Evolutionary conservation across 1,140 invertebrate species (phyloP), one percentile per base, ranked within the genome.

Genomic region (Daktulosphaira vitifoliae): DNA sequence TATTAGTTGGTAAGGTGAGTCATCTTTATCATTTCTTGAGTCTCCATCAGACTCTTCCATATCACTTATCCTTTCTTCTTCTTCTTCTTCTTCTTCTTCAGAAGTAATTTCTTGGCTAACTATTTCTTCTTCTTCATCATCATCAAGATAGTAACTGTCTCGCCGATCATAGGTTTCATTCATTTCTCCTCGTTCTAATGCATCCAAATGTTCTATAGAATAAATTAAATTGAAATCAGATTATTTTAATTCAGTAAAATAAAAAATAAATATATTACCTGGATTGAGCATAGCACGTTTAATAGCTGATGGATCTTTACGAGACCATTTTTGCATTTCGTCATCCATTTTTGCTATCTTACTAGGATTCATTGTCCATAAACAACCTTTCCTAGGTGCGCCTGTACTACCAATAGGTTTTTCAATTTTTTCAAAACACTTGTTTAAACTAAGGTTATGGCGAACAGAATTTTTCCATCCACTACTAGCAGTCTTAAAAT

Each of bases 401-500:
- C 86, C 85, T 72, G 87, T 89, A 25, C 56, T 59, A n/a, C 84
- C 82, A 0, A 85, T 84, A 1, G 90, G 88, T 71, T 95, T 94
- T 72, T 96, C 93, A 65, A 96, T 95, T 76, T 98, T 97, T 74
- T 96, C 92, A 77, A 97, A 97, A 78, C 93, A 96, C 77, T 97
- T 97, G 78, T 97, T 97, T 66, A 97, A 76, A 67, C 92, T 96
- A 50, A 97, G 77, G 78, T 97, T 97, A 74, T 97, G 95, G 68
- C 94, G 80, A 1, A 97, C 94, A 1, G 92, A 96, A 75, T 96
- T 97, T 78, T 98, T 98, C 94, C 94, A 98, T 16, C 93, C 94
- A 74, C 89, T 93, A 42, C 93, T 92, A 3, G 94, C 94, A 9
- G 92, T 96, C 79, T 94, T 94, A 75, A 96, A 98, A 75, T 96